Conservation (phyloP, 2,888 invertebrate species). For the Amiota minor region DNA sequence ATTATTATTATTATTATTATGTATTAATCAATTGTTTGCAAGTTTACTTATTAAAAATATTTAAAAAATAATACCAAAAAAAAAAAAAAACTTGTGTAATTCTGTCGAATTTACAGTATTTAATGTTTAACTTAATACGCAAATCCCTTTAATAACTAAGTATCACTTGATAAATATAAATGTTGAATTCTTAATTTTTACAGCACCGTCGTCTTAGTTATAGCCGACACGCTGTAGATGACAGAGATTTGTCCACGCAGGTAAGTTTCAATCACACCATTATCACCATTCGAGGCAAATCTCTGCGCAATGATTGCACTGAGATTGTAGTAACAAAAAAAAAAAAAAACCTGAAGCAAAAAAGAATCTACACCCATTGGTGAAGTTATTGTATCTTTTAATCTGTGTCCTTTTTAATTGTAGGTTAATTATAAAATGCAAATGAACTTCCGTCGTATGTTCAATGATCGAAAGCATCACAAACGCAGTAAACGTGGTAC, state of each 20-base stretch:
- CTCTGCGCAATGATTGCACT: slow-evolving; percentile 13
- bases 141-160: neutral
- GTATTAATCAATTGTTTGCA: neutral
- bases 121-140: slow-evolving; percentile 3
- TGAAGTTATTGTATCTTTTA: neutral
- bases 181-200: slow-evolving; percentile 59
- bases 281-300: slow-evolving; percentile 12
- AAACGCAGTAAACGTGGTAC: slow-evolving; percentile 87
- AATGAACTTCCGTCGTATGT: slow-evolving; percentile 89
- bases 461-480: slow-evolving; percentile 89
- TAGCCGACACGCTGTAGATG: slow-evolving; percentile 92
- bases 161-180: slow-evolving; percentile 5
- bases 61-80: slow-evolving; percentile 1
- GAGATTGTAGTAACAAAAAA: neutral
- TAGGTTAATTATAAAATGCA: slow-evolving; percentile 89
- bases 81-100: neutral
- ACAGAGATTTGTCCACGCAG: slow-evolving; percentile 89
- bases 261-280: slow-evolving; percentile 68
- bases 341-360: too few relatives aligned
- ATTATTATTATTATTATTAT: too few relatives aligned
- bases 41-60: neutral
- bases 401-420: slow-evolving; percentile 40
- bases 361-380: neutral
- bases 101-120: neutral
- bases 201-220: slow-evolving; percentile 93